Base-by-base conservation (phyloP, 2,888 invertebrate genomes). In the Dryococelus australis region DNA sequence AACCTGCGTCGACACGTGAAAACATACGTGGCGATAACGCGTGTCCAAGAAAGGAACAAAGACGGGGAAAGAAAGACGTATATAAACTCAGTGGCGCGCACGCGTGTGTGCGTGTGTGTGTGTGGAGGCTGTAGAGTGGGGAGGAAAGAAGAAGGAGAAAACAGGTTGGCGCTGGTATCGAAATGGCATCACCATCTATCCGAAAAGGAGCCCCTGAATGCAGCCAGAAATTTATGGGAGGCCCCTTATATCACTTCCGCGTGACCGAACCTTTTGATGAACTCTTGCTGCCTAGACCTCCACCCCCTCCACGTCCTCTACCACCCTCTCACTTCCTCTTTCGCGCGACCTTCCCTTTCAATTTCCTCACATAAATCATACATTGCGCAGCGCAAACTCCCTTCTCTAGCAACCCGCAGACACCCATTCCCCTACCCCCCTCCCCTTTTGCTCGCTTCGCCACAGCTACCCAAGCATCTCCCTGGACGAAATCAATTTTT, bases 161-260 rank as follows among this genome's bases (percentile, higher is more conserved):
- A 65, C 65, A 65, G 65, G 65, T 65, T 65, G 65, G 65, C 65
- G 83, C 43, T 83, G 83, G 43, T 83, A 86, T 86, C 86, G 83
- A 86, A 81, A 47, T 43, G 86, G 81, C 86, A 83, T 83, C 83
- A 83, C 83, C 83, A 83, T 83, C 28, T 83, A 83, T 83, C 83
- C 43, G 83, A 43, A 79, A 85, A 65, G 65, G 65, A 65, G 65
- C 8, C 87, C 51, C 86, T 88, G 88, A 88, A 87, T 86, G 87
- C 85, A 87, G 28, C 83, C 86, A 35, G 84, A 65, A 88, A 88
- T 88, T 88, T 88, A 88, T 88, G 87, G 86, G 79, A 27, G 83
- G 65, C 65, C 86, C 81, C 87, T 88, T 88, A 87, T 88, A 88
- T 88, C 88, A 88, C 88, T 88, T 88, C 88, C 88, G 86, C 87